These are phyloP conservation scores for Heliconius erato DNA, from an alignment of 2,888 invertebrate species.

Conservation along the genomic window DNA sequence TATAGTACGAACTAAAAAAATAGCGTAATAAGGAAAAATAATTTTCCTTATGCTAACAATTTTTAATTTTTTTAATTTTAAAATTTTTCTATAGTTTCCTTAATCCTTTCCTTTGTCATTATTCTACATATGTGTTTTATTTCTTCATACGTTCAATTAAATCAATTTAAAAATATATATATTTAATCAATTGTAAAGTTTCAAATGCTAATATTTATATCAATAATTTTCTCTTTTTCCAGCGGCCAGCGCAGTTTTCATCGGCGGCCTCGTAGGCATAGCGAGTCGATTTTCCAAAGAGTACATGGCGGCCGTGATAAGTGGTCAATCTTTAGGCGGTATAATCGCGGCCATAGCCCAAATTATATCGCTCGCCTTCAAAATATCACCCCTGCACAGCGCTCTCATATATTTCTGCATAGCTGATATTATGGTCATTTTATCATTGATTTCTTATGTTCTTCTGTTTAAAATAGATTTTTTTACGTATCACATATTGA, in stretches of 20 bases:
- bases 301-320: conserved; percentile 95
- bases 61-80: too few relatives aligned
- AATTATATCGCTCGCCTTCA: conserved; percentile 92
- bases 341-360: conserved; percentile 95
- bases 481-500: conserved; percentile 88
- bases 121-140: too few relatives aligned
- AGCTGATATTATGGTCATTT: conserved; percentile 90
- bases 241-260: conserved; percentile 94
- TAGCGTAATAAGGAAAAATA: too few relatives aligned
- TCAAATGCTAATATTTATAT: neutral
- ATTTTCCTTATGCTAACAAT: too few relatives aligned
- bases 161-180: too few relatives aligned
- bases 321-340: conserved; percentile 96
- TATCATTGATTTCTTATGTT: conserved; percentile 90
- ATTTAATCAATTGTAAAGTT: too few relatives aligned
- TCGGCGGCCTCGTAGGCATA: conserved; percentile 94
- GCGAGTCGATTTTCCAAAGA: conserved; percentile 94
- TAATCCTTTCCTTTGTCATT: too few relatives aligned
- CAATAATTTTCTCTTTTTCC: conserved; percentile 70
- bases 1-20: too few relatives aligned
- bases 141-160: too few relatives aligned
- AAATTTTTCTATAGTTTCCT: too few relatives aligned
- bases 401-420: conserved; percentile 96
- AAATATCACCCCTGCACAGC: conserved; percentile 91
- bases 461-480: conserved; percentile 90